These are phyloP conservation scores for Tipula helvola DNA, from an alignment of 2,888 invertebrate species.

Conservation along the genomic window DNA sequence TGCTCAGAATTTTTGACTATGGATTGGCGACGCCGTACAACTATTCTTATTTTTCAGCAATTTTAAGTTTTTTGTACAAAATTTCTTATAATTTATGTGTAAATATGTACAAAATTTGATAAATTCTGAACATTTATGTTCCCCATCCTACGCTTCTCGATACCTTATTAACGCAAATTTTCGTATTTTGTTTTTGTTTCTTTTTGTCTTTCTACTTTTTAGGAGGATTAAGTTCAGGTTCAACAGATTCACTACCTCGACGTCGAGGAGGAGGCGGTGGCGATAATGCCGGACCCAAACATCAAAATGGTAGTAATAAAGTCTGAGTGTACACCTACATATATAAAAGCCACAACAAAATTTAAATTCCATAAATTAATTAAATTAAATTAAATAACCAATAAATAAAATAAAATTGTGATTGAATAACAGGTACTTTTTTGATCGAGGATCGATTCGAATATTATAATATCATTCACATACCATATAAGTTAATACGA, in stretches of 20 bases:
- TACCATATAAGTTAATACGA: not conserved
- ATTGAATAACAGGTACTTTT: not conserved
- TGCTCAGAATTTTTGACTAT: not conserved
- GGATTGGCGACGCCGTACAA: not conserved
- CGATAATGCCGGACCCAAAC: not conserved
- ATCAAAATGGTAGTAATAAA: not conserved
- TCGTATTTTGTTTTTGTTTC: not conserved
- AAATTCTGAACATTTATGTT: not conserved
- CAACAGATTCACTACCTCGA: conserved; percentile 9
- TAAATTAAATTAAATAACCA: not conserved
- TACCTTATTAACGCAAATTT: not conserved
- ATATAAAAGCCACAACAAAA: not conserved
- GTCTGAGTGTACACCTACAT: not conserved
- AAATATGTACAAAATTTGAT: not conserved
- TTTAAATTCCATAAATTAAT: not conserved
- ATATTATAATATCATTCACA: not conserved
- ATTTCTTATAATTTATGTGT: not conserved
- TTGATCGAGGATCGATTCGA: not conserved
- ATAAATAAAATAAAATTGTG: not conserved
- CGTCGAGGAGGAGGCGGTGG: not conserved
- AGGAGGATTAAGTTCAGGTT: conserved; percentile 10
- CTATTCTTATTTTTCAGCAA: not conserved
- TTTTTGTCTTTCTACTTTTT: not conserved
- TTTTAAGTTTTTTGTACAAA: not conserved
- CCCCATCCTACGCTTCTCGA: not conserved